phyloP scores from a whole-genome alignment of 2,888 invertebrate species.

The Teinopalpus imperialis region DNA sequence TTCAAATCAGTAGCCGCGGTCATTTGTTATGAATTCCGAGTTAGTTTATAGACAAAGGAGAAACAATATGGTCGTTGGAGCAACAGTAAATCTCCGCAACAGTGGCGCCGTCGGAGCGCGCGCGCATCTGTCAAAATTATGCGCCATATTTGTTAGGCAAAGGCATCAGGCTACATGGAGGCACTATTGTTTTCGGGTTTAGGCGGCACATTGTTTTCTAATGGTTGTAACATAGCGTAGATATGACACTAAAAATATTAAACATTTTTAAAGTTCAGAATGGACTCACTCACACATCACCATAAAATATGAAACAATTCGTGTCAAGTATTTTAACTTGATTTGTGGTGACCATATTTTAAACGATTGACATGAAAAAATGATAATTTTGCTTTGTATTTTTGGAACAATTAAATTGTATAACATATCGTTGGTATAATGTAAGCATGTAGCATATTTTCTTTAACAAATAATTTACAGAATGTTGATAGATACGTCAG shows the following conservation, averaged over 20 bases:
- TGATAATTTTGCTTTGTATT: slow-evolving; percentile 27
- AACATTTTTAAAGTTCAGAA: slow-evolving; percentile 2
- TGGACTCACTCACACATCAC: neutral
- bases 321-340: slow-evolving; percentile 14
- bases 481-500: no score
- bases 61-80: slow-evolving; percentile 73
- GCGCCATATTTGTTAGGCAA: slow-evolving; percentile 56
- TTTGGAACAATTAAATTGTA: slow-evolving; percentile 23
- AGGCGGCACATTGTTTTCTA: slow-evolving; percentile 22
- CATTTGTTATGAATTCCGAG: slow-evolving; percentile 74
- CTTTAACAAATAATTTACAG: neutral
- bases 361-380: slow-evolving; percentile 28
- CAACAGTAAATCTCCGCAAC: slow-evolving; percentile 74
- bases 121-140: slow-evolving; percentile 71
- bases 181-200: slow-evolving; percentile 14
- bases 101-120: slow-evolving; percentile 71
- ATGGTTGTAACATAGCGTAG: slow-evolving; percentile 11
- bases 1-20: slow-evolving; percentile 76
- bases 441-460: slow-evolving; percentile 10
- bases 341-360: slow-evolving; percentile 33
- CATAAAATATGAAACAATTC: neutral
- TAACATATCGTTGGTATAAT: slow-evolving; percentile 26
- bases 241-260: slow-evolving; percentile 22
- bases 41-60: slow-evolving; percentile 61
- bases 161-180: slow-evolving; percentile 35